phyloP scores from a whole-genome alignment of 2,797 vertebrate genomes.

The Microchirus variegatus region DNA sequence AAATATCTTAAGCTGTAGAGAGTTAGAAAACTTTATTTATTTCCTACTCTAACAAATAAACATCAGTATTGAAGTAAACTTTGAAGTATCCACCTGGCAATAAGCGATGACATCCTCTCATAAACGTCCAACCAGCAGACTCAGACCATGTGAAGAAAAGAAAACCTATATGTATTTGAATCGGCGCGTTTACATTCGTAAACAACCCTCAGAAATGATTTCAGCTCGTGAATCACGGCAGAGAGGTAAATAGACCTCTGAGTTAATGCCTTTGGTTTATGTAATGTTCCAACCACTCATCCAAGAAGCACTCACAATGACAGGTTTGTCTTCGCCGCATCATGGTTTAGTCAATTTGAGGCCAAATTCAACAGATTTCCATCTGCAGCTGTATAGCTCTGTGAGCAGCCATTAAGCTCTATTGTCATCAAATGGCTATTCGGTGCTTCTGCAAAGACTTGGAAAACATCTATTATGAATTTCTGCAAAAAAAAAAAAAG shows the following conservation, averaged over 20 bases:
- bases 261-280: constrained; percentile 58
- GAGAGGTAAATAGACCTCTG: constrained; percentile 38
- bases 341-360: constrained; percentile 37
- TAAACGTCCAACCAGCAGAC: background rate
- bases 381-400: constrained; percentile 22
- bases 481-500: constrained; percentile 29
- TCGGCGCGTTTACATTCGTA: background rate
- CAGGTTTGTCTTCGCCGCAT: constrained; percentile 62
- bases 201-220: constrained; percentile 2
- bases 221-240: constrained; percentile 20
- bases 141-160: background rate
- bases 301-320: constrained; percentile 54
- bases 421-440: constrained; percentile 46
- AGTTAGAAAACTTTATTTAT: no score
- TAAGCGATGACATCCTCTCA: no score
- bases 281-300: constrained; percentile 70
- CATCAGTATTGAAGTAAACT: no score
- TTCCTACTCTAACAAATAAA: no score
- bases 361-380: constrained; percentile 31
- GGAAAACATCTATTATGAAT: constrained; percentile 54
- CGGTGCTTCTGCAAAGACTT: constrained; percentile 35
- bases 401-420: constrained; percentile 34
- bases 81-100: no score
- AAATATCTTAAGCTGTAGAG: no score
- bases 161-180: background rate